phyloP scores from a whole-genome alignment of 2,113 vertebrate species.

The Heteronetta atricapilla region DNA sequence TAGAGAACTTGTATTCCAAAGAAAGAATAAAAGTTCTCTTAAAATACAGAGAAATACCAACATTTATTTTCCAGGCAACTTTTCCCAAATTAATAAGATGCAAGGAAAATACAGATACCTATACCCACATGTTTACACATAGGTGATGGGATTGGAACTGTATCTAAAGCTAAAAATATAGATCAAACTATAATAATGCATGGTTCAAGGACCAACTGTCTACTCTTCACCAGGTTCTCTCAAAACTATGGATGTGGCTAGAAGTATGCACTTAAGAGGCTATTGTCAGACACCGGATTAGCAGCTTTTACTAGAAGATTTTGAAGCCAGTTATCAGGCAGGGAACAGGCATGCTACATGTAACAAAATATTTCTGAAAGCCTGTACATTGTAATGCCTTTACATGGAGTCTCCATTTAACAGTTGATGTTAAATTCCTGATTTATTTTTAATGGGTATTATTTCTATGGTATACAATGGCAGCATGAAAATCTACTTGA shows the following conservation, averaged over 20 bases:
- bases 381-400: neutral
- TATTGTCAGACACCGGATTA: neutral
- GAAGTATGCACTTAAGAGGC: neutral
- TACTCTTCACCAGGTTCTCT: neutral
- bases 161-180: neutral
- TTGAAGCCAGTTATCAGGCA: neutral
- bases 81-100: neutral
- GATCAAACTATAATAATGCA: neutral
- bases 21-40: neutral
- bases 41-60: neutral
- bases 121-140: neutral
- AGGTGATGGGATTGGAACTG: neutral
- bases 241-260: neutral
- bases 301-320: neutral
- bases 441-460: neutral
- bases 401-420: neutral
- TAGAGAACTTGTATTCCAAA: neutral
- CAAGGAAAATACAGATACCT: neutral
- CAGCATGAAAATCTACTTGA: neutral
- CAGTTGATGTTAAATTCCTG: neutral
- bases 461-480: neutral
- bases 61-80: neutral
- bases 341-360: neutral
- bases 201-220: neutral
- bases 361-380: neutral